A percentile compares a stretch with the other conserved stretches of the same genome.
phyloP scores from a whole-genome alignment of 1,140 invertebrate species.

The Drosophila obscura region DNA sequence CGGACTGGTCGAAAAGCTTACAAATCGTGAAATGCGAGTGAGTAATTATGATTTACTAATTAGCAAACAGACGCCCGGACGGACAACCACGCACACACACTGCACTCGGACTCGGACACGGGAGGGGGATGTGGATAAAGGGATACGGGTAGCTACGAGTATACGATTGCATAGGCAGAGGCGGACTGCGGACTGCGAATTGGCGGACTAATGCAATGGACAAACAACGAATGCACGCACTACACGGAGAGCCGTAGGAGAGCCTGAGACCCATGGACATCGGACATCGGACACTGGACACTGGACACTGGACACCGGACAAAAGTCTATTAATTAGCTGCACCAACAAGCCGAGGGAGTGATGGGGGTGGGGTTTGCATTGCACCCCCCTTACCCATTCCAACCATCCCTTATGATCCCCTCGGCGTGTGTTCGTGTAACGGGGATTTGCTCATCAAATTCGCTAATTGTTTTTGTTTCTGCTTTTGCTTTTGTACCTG shows the following conservation, averaged over 20 bases:
- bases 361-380: background rate
- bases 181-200: conserved; percentile 40
- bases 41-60: conserved; percentile 82
- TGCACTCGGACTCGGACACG: conserved; percentile 6
- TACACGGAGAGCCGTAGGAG: conserved; percentile 17
- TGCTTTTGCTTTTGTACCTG: too few species aligned
- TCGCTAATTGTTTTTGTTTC: conserved; percentile 79
- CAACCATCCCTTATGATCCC: background rate
- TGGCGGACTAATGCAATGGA: conserved; percentile 55
- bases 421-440: conserved; percentile 48
- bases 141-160: background rate
- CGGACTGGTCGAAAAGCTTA: conserved; percentile 31
- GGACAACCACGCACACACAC: conserved; percentile 52
- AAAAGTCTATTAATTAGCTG: conserved; percentile 73
- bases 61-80: conserved; percentile 68
- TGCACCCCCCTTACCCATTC: conserved; percentile 1
- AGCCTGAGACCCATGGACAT: conserved; percentile 47
- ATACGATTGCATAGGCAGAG: conserved; percentile 12
- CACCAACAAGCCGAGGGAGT: conserved; percentile 22
- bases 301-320: conserved; percentile 1
- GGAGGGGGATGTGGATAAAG: background rate
- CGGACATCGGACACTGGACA: conserved; percentile 6
- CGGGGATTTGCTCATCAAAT: conserved; percentile 77
- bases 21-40: conserved; percentile 75
- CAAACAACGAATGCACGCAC: conserved; percentile 44